Evolutionary conservation across 2,797 vertebrate genomes (phyloP).

Genomic region (Alfaro cultratus): DNA sequence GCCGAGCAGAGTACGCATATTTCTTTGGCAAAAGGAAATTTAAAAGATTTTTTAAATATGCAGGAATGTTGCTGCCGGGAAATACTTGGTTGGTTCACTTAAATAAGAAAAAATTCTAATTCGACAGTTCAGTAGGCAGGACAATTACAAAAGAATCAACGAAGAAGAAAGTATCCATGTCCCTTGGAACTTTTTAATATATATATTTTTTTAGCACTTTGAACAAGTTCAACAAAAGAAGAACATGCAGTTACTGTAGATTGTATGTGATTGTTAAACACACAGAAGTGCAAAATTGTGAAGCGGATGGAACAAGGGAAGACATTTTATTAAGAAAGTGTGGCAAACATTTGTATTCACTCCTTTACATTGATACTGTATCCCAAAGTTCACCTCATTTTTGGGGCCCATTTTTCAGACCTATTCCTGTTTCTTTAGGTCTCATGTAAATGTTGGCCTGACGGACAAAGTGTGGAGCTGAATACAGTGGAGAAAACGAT

Average conservation of each 20-base stretch:
- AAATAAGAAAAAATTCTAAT: conserved; percentile 14
- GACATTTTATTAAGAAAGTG: neutral
- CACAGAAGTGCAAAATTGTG: neutral
- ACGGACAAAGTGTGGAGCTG: neutral
- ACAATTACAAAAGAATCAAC: neutral
- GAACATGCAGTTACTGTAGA: neutral
- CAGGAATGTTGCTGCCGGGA: neutral
- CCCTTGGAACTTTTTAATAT: neutral
- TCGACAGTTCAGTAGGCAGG: neutral
- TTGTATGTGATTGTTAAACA: neutral
- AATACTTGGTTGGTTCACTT: neutral
- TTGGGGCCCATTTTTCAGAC: neutral
- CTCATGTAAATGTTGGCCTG: neutral
- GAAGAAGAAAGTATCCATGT: neutral
- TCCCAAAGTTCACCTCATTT: too few species aligned
- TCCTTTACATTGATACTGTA: neutral
- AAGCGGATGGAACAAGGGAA: neutral
- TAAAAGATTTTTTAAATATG: too few species aligned
- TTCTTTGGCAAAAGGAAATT: neutral
- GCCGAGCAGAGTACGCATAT: neutral
- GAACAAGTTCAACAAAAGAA: neutral
- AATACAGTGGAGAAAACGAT: neutral
- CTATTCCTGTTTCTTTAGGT: neutral
- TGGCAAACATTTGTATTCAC: neutral
- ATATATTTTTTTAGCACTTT: neutral